A percentile compares a stretch with the other conserved stretches of the same genome.
Conservation (phyloP, 2,113 vertebrate species). For the Mus spicilegus region DNA sequence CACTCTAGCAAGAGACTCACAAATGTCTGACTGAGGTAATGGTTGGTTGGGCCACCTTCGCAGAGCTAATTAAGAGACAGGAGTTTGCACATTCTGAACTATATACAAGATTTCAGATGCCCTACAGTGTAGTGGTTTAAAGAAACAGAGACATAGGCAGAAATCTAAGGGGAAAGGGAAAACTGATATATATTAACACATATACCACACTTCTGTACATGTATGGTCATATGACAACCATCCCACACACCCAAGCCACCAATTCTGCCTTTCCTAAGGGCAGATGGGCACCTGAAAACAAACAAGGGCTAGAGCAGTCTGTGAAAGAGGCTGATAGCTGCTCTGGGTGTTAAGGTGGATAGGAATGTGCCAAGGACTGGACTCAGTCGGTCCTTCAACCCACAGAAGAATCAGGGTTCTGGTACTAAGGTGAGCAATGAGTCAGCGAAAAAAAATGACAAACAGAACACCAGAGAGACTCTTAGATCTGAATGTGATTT, state of each 20-base stretch:
- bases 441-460: no score
- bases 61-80: not conserved
- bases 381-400: no score
- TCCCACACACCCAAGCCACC: not conserved
- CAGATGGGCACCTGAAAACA: not conserved
- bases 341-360: rapidly evolving
- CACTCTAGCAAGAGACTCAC: no score
- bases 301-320: not conserved
- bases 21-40: not conserved
- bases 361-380: no score
- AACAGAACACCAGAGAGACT: no score
- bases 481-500: no score
- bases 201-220: not conserved
- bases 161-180: not conserved
- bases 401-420: no score
- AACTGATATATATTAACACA: not conserved
- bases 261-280: not conserved
- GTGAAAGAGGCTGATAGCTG: no score
- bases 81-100: not conserved
- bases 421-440: no score
- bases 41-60: not conserved
- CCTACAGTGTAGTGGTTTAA: not conserved
- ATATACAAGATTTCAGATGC: not conserved
- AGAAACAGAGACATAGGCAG: not conserved
- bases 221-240: not conserved